phyloP scores from a whole-genome alignment of 1,140 invertebrate species.

The Drosophila kepulauana region DNA sequence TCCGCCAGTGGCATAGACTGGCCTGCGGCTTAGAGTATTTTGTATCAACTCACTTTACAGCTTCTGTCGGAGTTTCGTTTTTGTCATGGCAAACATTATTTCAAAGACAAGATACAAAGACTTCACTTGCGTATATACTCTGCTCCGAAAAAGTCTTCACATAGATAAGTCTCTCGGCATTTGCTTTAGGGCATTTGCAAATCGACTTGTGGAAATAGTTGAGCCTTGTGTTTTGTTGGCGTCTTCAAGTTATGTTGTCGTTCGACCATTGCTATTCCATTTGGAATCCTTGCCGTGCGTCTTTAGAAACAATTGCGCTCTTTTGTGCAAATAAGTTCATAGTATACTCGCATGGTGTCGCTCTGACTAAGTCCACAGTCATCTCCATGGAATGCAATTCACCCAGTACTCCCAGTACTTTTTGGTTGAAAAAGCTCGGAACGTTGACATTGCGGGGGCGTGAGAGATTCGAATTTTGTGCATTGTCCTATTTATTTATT shows the following conservation, averaged over 20 bases:
- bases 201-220: slow-evolving; percentile 25
- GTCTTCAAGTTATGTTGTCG: slow-evolving; percentile 3
- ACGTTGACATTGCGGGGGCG: slow-evolving; percentile 53
- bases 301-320: slow-evolving; percentile 77
- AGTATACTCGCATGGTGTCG: slow-evolving; percentile 37
- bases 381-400: slow-evolving; percentile 54
- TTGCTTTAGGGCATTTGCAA: slow-evolving; percentile 15
- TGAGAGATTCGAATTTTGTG: slow-evolving; percentile 49
- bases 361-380: slow-evolving; percentile 24
- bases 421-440: slow-evolving; percentile 36
- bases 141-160: background rate
- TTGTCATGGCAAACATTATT: background rate
- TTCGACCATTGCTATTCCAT: slow-evolving; percentile 45
- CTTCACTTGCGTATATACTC: no score
- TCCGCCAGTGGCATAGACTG: slow-evolving; percentile 54
- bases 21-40: slow-evolving; percentile 57
- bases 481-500: slow-evolving; percentile 81
- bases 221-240: slow-evolving; percentile 1
- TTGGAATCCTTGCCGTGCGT: slow-evolving; percentile 62
- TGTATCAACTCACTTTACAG: slow-evolving; percentile 17
- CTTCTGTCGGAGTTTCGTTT: slow-evolving; percentile 8
- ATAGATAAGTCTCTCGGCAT: background rate
- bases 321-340: slow-evolving; percentile 80
- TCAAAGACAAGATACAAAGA: background rate
- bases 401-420: slow-evolving; percentile 19